Conservation (phyloP, 2,888 invertebrate species). For the Baccha elongata region DNA sequence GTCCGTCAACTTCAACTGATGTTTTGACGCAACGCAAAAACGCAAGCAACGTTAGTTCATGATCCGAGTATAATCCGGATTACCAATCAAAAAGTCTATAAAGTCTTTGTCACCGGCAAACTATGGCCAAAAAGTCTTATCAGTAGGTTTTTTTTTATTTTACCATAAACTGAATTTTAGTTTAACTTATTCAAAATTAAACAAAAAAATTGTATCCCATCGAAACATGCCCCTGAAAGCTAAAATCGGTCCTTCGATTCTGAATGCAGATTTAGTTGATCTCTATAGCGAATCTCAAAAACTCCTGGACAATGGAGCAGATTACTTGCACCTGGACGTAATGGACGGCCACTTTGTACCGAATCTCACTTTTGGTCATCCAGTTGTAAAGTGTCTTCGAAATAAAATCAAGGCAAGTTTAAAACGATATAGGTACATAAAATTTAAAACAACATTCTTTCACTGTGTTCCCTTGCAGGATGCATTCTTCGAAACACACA, state of each 20-base stretch:
- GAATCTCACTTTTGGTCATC: slow-evolving; percentile 89
- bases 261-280: slow-evolving; percentile 96
- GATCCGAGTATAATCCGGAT: no score
- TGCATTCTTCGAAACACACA: slow-evolving; percentile 98
- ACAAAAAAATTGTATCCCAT: no score
- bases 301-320: slow-evolving; percentile 95
- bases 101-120: no score
- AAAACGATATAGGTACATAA: not conserved
- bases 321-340: slow-evolving; percentile 98
- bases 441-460: slow-evolving; percentile 28
- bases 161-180: no score
- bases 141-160: no score
- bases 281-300: slow-evolving; percentile 93
- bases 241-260: slow-evolving; percentile 97
- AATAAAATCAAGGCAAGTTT: slow-evolving; percentile 87
- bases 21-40: no score
- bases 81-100: no score
- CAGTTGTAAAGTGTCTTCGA: slow-evolving; percentile 96
- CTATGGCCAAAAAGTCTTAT: no score
- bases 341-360: slow-evolving; percentile 99
- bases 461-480: slow-evolving; percentile 77
- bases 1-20: no score
- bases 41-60: no score
- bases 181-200: no score
- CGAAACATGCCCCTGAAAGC: slow-evolving; percentile 83